phyloP scores from a whole-genome alignment of 1,140 invertebrate genomes.

The Globodera ellingtonae region DNA sequence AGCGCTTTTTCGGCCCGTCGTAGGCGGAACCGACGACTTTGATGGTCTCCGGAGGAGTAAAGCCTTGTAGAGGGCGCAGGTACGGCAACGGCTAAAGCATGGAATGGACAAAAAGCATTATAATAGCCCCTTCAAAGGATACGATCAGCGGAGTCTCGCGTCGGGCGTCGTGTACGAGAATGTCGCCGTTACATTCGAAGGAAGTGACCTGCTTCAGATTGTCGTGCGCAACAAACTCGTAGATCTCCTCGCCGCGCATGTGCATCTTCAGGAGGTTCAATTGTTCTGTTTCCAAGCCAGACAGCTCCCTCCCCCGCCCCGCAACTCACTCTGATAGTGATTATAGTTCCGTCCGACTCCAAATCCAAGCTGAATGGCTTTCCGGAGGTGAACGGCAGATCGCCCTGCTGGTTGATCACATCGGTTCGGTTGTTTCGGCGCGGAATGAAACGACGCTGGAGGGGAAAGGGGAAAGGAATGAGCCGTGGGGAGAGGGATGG shows the following conservation, averaged over 20 bases:
- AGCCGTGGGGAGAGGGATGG: not conserved
- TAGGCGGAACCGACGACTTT: not conserved
- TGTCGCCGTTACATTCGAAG: not conserved
- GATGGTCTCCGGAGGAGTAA: not conserved
- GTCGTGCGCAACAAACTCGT: slow-evolving; percentile 1
- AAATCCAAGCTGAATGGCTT: not conserved
- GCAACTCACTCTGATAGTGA: not conserved
- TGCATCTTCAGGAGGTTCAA: not conserved
- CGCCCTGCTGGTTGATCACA: not conserved
- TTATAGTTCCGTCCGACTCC: not conserved
- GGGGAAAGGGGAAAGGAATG: not conserved
- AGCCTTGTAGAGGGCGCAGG: not conserved
- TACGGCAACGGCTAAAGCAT: not conserved
- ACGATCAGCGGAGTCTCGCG: not conserved
- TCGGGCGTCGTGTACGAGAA: not conserved
- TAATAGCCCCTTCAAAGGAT: too few relatives aligned
- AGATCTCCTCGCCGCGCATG: slow-evolving; percentile 2
- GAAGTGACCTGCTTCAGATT: slow-evolving; percentile 1
- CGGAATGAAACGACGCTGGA: not conserved
- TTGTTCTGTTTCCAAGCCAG: not conserved
- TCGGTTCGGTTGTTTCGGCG: not conserved
- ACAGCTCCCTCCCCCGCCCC: not conserved
- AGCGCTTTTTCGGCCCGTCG: not conserved
- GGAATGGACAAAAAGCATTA: too few relatives aligned
- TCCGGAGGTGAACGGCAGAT: not conserved